A percentile compares a stretch with the other conserved stretches of the same genome.
Conservation (phyloP, 2,888 invertebrate genomes). For the Dendrolimus pini region DNA sequence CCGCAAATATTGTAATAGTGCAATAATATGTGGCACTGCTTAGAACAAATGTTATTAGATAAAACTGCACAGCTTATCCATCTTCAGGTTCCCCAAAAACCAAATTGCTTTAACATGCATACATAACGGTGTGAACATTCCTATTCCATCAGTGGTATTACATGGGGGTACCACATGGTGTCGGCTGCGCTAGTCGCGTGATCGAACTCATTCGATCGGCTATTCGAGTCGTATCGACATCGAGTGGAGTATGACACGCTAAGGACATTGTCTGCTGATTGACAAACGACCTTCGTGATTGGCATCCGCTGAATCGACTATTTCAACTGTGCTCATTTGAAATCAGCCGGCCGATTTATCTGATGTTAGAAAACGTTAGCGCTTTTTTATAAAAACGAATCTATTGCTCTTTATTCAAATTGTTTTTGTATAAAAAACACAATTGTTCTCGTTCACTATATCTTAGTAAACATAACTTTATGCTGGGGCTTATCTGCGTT, state of each 20-base stretch:
- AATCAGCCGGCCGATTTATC: constrained; percentile 19
- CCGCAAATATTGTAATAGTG: too few relatives aligned
- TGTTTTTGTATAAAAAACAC: neutral
- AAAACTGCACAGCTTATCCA: too few relatives aligned
- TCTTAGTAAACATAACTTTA: neutral
- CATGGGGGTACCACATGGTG: constrained; percentile 26
- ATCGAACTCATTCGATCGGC: constrained; percentile 43
- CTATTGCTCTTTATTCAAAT: neutral
- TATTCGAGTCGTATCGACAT: constrained; percentile 43
- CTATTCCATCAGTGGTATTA: constrained; percentile 21
- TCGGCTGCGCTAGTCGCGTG: constrained; percentile 41
- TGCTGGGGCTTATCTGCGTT: too few relatives aligned
- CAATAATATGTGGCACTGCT: too few relatives aligned
- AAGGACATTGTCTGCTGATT: constrained; percentile 46
- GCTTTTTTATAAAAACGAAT: constrained; percentile 12
- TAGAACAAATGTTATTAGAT: too few relatives aligned
- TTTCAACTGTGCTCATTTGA: constrained; percentile 27
- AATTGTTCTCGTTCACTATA: neutral
- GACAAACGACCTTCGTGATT: constrained; percentile 50
- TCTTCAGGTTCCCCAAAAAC: too few relatives aligned
- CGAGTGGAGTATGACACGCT: constrained; percentile 58
- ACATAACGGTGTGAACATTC: constrained; percentile 8
- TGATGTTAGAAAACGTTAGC: constrained; percentile 18
- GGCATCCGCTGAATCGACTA: constrained; percentile 32
- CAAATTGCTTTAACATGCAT: too few relatives aligned